Conservation (phyloP, 2,888 invertebrate species). For the Isotomurus palustris region DNA sequence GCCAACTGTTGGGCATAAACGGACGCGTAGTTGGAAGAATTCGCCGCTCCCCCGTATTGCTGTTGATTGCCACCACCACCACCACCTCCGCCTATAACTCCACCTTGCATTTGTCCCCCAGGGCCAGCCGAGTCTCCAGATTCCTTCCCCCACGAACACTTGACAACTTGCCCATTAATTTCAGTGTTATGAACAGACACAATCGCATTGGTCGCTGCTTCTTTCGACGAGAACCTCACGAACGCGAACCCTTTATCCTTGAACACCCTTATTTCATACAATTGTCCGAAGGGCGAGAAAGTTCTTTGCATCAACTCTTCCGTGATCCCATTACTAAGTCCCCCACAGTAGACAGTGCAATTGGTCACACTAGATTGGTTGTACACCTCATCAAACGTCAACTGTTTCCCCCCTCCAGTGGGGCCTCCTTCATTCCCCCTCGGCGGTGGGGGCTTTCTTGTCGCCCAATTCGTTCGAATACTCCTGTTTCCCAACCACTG, state of each 20-base stretch:
- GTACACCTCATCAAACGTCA: conserved; percentile 96
- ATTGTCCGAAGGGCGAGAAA: conserved; percentile 88
- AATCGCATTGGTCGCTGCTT: conserved; percentile 94
- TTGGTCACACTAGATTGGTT: conserved; percentile 97
- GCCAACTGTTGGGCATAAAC: conserved; percentile 63
- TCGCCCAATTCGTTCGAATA: conserved; percentile 99
- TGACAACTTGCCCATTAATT: conserved; percentile 89
- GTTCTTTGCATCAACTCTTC: conserved; percentile 95
- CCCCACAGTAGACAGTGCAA: conserved; percentile 97
- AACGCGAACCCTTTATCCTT: conserved; percentile 99
- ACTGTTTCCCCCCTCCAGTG: conserved; percentile 58
- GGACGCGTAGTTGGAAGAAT: conserved; percentile 52
- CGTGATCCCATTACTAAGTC: conserved; percentile 85
- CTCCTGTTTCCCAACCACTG: conserved; percentile 97
- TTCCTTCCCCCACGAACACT: conserved; percentile 99
- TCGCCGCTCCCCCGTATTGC: conserved; percentile 46
- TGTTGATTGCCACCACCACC: conserved; percentile 39
- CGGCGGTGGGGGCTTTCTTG: conserved; percentile 80
- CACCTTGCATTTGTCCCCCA: not conserved
- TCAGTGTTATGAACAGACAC: conserved; percentile 93
- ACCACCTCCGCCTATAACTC: not conserved
- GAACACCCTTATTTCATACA: conserved; percentile 95
- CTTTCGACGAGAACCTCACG: conserved; percentile 85
- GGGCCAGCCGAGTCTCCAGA: conserved; percentile 30
- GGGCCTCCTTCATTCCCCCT: conserved; percentile 58